Base-by-base conservation (phyloP, 2,888 invertebrate species). In the Frankliniella intonsa region DNA sequence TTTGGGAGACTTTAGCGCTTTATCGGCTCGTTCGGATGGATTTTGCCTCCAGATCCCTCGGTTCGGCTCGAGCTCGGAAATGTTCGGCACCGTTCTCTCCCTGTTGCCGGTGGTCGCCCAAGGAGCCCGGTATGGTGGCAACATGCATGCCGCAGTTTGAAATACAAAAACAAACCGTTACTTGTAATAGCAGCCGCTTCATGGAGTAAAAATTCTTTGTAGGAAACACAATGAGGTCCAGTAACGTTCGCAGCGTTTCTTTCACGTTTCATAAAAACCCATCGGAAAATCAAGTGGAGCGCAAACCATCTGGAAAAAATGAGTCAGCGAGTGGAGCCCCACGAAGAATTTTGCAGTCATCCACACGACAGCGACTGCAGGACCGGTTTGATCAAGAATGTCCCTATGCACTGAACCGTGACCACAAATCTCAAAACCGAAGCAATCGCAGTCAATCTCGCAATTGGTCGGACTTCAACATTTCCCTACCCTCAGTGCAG, bases 401-500 rank as follows among this genome's bases (percentile, higher is more conserved):
- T 55, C 69, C 81, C 17, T 50, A 55, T 82, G 22, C 81, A 17
- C 25, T 76, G 25, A 25, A 22, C 25, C 69, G 25, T 0, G 69
- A 22, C 69, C 69, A 22, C 22, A 25, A 22, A 9, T 76, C 69
- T 12, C 69, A 76, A 0, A 25, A 22, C 25, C 69, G 25, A 25
- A 25, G 25, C 11, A 10, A 3, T 25, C 69, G 69, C 25, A 25
- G 22, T 12, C 22, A 76, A 12, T 12, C n/a, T 1, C 69, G 69
- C 69, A 76, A 76, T 22, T 76, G 69, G 69, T 76, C 69, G 0
- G 69, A 76, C 25, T 76, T 76, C 69, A 81, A 55, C 49, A 51
- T 85, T 84, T 90, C 85, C 87, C 89, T 88, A 88, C 90, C 88
- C 86, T 89, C 93, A 76, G 91, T 91, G 62, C 92, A 91, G 86